Conservation (phyloP, 2,888 invertebrate genomes). For the Phyto melanocephala region DNA sequence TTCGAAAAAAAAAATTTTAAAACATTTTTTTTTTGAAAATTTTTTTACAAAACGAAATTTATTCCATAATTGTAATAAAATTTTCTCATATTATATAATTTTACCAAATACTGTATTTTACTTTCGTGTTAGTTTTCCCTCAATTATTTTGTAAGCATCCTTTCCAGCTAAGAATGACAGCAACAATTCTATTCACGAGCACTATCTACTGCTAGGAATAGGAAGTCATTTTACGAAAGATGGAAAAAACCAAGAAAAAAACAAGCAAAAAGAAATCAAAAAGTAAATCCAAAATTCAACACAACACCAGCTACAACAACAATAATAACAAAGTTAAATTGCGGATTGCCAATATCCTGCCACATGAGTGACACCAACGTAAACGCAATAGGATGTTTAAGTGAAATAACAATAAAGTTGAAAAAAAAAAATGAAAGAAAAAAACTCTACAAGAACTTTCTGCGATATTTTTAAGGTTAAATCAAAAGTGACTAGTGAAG, state of each 20-base stretch:
- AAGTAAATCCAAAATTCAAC: neutral
- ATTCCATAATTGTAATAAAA: too few relatives aligned
- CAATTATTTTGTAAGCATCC: neutral
- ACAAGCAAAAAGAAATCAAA: too few relatives aligned
- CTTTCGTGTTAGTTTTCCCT: neutral
- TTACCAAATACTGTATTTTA: neutral
- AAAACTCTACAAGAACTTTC: neutral
- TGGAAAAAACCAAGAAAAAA: neutral
- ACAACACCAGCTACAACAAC: neutral
- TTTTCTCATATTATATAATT: neutral
- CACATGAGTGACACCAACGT: constrained; percentile 40
- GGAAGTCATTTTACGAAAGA: neutral
- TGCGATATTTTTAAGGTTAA: constrained; percentile 17
- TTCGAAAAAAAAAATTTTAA: too few relatives aligned
- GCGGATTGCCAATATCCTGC: constrained; percentile 47
- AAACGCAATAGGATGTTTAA: constrained; percentile 42
- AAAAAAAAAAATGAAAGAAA: too few relatives aligned
- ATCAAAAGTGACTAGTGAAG: constrained; percentile 23
- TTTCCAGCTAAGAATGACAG: constrained; percentile 10
- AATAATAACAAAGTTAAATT: constrained; percentile 24
- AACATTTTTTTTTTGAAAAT: too few relatives aligned
- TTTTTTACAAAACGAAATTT: too few relatives aligned
- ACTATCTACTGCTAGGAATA: neutral
- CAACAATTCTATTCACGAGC: constrained; percentile 7
- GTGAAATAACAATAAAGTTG: neutral